Evolutionary conservation across 2,888 invertebrate genomes (phyloP).

Genomic region (Microchrysa polita): DNA sequence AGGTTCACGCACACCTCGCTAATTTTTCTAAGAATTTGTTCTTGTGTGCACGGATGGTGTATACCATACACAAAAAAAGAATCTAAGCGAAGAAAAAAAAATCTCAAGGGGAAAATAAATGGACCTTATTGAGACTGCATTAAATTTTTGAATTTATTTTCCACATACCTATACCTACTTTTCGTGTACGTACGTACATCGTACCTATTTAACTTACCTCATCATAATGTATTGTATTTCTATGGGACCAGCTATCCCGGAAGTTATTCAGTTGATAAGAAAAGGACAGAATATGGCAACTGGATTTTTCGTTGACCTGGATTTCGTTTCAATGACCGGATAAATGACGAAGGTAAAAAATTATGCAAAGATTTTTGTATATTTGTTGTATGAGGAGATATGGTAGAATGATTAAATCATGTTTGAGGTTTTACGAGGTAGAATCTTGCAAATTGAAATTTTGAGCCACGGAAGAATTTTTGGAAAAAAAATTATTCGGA

Average conservation of each 20-base stretch:
- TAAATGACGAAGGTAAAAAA: constrained; percentile 29
- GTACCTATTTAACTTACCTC: constrained; percentile 2
- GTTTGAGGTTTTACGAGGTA: too few relatives aligned
- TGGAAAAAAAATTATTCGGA: constrained; percentile 11
- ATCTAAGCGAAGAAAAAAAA: neutral
- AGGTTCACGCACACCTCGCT: constrained; percentile 21
- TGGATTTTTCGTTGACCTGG: constrained; percentile 35
- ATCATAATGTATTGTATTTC: constrained; percentile 24
- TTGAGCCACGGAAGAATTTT: neutral
- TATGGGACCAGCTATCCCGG: constrained; percentile 39
- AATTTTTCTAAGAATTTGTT: constrained; percentile 24
- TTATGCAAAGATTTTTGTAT: neutral
- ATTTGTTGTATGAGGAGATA: neutral
- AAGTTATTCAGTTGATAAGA: constrained; percentile 34
- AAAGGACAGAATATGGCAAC: constrained; percentile 30
- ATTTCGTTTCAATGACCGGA: constrained; percentile 19
- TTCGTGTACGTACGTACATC: neutral
- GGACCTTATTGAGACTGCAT: constrained; percentile 13
- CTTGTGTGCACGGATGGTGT: constrained; percentile 8
- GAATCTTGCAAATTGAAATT: too few relatives aligned
- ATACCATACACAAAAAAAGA: neutral
- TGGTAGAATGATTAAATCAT: too few relatives aligned
- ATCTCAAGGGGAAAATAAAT: constrained; percentile 8
- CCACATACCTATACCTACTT: constrained; percentile 10
- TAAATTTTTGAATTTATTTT: constrained; percentile 13